These are phyloP conservation scores for Misgurnus mizolepis DNA, from an alignment of 2,113 vertebrate species.

Conservation along the genomic window DNA sequence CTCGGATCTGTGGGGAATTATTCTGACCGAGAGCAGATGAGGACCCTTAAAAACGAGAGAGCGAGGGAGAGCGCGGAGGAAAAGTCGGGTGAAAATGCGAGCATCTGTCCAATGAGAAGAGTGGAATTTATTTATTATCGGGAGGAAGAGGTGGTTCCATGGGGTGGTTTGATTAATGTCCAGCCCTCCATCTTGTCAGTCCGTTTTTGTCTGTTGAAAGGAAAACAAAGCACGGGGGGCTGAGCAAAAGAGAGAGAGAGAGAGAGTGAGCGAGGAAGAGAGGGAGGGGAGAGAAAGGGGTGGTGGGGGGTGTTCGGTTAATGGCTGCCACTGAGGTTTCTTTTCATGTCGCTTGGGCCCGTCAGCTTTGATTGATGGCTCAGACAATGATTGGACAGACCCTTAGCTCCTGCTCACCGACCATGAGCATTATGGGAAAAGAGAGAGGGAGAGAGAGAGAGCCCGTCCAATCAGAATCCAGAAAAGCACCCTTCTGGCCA, in stretches of 20 bases:
- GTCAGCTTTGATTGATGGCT: slow-evolving; percentile 89
- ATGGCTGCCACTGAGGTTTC: slow-evolving; percentile 75
- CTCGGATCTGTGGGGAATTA: slow-evolving; percentile 73
- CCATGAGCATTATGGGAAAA: slow-evolving; percentile 63
- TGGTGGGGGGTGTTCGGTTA: slow-evolving; percentile 65
- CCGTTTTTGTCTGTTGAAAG: slow-evolving; percentile 77
- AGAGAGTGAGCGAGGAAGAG: slow-evolving; percentile 34
- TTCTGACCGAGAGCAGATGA: slow-evolving; percentile 62
- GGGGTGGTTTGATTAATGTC: slow-evolving; percentile 88
- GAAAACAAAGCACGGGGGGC: slow-evolving; percentile 75
- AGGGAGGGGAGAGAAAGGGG: slow-evolving; percentile 29
- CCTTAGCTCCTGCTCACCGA: slow-evolving; percentile 61
- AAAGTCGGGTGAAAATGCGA: slow-evolving; percentile 57
- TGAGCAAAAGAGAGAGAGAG: slow-evolving; percentile 60
- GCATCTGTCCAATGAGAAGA: slow-evolving; percentile 78
- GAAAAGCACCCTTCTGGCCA: slow-evolving; percentile 36
- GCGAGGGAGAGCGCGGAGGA: slow-evolving; percentile 55
- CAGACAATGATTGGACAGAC: slow-evolving; percentile 80
- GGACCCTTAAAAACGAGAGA: slow-evolving; percentile 60
- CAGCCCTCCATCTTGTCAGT: slow-evolving; percentile 79
- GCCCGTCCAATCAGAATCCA: slow-evolving; percentile 44
- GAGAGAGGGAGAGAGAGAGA: slow-evolving; percentile 40
- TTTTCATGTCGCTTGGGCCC: slow-evolving; percentile 79
- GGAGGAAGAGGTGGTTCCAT: slow-evolving; percentile 80
- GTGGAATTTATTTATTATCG: slow-evolving; percentile 80